Conservation (phyloP, 2,797 vertebrate species). For the Oophaga sylvatica region DNA sequence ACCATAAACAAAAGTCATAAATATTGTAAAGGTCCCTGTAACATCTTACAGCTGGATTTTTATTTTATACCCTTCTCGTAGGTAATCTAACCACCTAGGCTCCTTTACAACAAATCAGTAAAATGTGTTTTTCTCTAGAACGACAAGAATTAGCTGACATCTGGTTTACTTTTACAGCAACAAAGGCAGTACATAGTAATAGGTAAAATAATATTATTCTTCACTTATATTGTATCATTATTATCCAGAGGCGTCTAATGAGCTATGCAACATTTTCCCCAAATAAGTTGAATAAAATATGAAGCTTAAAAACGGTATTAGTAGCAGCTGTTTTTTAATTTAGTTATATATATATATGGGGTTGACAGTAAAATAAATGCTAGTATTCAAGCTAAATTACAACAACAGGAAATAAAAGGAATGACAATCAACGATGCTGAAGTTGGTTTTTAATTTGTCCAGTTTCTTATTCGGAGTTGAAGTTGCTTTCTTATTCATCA, state of each 20-base stretch:
- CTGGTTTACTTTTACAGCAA: conserved; percentile 25
- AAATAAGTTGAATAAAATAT: neutral
- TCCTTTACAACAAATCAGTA: conserved; percentile 3
- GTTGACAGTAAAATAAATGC: neutral
- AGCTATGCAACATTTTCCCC: neutral
- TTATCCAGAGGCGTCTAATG: neutral
- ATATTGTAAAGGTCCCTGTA: conserved; percentile 24
- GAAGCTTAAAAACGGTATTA: too few relatives aligned
- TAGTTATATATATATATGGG: neutral
- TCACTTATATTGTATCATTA: neutral
- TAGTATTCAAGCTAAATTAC: too few relatives aligned
- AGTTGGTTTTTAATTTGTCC: too few relatives aligned
- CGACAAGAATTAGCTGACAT: conserved; percentile 5
- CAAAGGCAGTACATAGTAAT: neutral
- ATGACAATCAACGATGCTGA: too few relatives aligned
- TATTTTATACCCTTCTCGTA: conserved; percentile 6
- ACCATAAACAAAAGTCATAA: conserved; percentile 40
- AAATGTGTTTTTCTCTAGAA: neutral
- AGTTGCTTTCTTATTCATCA: too few relatives aligned
- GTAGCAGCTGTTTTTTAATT: too few relatives aligned
- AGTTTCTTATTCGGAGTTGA: too few relatives aligned
- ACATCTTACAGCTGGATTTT: conserved; percentile 9
- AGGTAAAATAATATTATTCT: neutral
- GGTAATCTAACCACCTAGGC: conserved; percentile 13
- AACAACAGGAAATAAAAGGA: too few relatives aligned